Evolutionary conservation across 2,113 vertebrate genomes (phyloP).

Genomic region (Tetrao urogallus): DNA sequence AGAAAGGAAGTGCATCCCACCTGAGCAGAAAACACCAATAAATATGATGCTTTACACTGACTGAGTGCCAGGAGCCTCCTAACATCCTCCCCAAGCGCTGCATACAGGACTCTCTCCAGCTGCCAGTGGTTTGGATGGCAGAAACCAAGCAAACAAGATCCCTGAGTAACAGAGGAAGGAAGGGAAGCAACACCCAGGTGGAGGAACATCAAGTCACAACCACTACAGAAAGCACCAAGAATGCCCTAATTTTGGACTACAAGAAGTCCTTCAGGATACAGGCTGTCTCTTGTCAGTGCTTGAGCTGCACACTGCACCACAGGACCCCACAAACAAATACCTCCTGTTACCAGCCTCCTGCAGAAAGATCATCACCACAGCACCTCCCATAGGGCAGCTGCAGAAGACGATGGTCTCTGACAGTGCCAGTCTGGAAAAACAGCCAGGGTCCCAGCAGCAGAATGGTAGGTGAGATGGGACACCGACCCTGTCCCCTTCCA

Average conservation of each 20-base stretch:
- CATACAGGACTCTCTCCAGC: background rate
- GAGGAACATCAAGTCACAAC: slow-evolving; percentile 2
- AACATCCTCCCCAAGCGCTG: background rate
- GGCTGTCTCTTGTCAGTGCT: background rate
- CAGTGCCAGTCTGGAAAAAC: background rate
- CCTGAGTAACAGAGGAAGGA: background rate
- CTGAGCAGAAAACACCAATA: slow-evolving; percentile 19
- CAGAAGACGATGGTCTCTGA: background rate
- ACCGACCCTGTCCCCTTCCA: background rate
- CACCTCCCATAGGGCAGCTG: background rate
- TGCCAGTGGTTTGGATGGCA: background rate
- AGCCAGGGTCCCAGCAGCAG: background rate
- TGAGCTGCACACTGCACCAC: background rate
- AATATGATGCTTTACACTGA: slow-evolving; percentile 40
- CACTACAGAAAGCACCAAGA: background rate
- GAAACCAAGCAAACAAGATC: slow-evolving; percentile 29
- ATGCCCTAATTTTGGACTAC: background rate
- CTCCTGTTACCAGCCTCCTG: background rate
- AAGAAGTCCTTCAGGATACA: background rate
- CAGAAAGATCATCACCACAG: background rate
- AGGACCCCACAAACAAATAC: background rate
- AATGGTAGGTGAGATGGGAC: background rate
- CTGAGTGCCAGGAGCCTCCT: slow-evolving; percentile 45
- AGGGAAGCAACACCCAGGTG: background rate
- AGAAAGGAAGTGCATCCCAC: slow-evolving; percentile 17